Conservation (phyloP, 2,888 invertebrate species). For the Allacma fusca region DNA sequence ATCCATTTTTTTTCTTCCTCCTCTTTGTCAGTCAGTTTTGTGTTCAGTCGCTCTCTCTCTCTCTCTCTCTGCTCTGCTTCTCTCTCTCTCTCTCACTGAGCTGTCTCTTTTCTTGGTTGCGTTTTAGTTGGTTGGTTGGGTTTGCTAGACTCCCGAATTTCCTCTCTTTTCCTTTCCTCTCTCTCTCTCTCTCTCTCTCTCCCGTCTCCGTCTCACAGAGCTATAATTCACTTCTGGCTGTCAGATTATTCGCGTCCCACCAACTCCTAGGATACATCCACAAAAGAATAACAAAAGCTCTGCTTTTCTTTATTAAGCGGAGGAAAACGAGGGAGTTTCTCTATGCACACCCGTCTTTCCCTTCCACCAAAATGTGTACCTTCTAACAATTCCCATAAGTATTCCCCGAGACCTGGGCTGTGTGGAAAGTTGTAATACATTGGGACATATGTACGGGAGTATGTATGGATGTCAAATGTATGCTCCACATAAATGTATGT, state of each 20-base stretch:
- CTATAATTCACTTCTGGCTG: slow-evolving; percentile 61
- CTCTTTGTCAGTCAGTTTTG: slow-evolving; percentile 47
- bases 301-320: slow-evolving; percentile 60
- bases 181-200: slow-evolving; percentile 38
- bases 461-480: too few species aligned
- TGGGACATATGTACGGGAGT: too few species aligned
- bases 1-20: slow-evolving; percentile 45
- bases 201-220: slow-evolving; percentile 47
- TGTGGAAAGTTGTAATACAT: too few species aligned
- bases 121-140: slow-evolving; percentile 43
- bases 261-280: slow-evolving; percentile 57
- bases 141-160: slow-evolving; percentile 44
- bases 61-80: slow-evolving; percentile 40
- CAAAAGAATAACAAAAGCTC: slow-evolving; percentile 62
- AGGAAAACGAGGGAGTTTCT: slow-evolving; percentile 45
- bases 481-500: too few species aligned
- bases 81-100: slow-evolving; percentile 27
- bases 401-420: too few species aligned
- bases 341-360: slow-evolving; percentile 3
- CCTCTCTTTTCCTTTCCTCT: slow-evolving; percentile 38
- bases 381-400: slow-evolving; percentile 5
- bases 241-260: slow-evolving; percentile 62
- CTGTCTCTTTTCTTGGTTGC: slow-evolving; percentile 41
- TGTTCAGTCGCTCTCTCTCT: slow-evolving; percentile 36
- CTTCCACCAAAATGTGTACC: background rate